Evolutionary conservation across 2,888 invertebrate genomes (phyloP), one percentile per base, ranked within the genome.

Genomic region (Spilosoma lubricipeda): DNA sequence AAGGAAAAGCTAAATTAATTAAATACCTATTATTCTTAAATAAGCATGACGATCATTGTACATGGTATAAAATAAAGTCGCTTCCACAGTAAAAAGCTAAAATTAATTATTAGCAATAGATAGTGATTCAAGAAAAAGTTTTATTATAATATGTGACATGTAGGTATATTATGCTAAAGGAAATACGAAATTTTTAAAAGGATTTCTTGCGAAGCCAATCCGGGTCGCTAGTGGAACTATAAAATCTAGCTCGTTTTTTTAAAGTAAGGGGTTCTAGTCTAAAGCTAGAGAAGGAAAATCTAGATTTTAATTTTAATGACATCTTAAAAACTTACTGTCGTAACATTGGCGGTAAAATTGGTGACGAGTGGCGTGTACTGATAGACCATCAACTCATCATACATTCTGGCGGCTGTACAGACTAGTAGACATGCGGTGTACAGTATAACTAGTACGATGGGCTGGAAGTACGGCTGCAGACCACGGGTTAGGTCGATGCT

Each of bases 351-450:
- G 0, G 95, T 95, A 56, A 90, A 67, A 73, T 94, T 94, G n/a
- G 84, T 84, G 2, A 93, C 90, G 3, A 93, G 73, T 0, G 91
- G 85, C 8, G 93, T 83, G 71, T 94, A 95, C 78, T 96, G 94
- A 85, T 94, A 95, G 4, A 94, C 95, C 94, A 96, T 95, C 73
- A 96, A 91, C 83, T 96, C 96, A 74, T 96, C 96, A 59, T 96
- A 94, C 91, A 91, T 92, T 59, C 96, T 86, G 8, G 95, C 95
- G 0, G 95, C 92, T 0, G 92, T 88, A 78, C 95, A 95, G 1
- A 95, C 93, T 0, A 96, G 82, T 71, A 96, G 80, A 63, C 96
- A 96, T 3, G 95, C 93, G 4, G 90, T 91, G 84, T 96, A 96
- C 23, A 96, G 84, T 27, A 95, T 90, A 39, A 94, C 95, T 67